A percentile compares a stretch with the other conserved stretches of the same genome.
These are phyloP conservation scores for Tragulus kanchil DNA, from an alignment of 2,113 vertebrate species.

Conservation along the genomic window DNA sequence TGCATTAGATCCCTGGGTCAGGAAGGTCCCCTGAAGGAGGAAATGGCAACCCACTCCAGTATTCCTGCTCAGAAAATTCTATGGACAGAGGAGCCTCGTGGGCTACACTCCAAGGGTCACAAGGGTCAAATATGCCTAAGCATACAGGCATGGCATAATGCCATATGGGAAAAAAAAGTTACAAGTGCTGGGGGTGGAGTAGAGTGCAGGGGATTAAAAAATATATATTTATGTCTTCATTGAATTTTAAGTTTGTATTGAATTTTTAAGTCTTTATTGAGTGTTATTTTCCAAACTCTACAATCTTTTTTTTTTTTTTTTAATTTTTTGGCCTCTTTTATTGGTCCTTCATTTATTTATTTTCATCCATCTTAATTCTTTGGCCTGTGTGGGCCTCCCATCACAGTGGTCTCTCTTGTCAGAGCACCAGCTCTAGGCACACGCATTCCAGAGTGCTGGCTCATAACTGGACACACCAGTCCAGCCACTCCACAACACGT, in stretches of 20 bases:
- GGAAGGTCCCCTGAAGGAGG: not conserved
- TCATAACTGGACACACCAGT: too few relatives aligned
- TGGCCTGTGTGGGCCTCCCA: too few relatives aligned
- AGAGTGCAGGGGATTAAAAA: not conserved
- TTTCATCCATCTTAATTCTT: too few relatives aligned
- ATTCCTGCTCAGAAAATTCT: not conserved
- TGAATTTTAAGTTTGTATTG: too few relatives aligned
- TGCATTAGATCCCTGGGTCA: not conserved
- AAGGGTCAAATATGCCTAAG: not conserved
- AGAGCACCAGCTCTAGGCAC: too few relatives aligned
- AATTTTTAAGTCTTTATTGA: not conserved
- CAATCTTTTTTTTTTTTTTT: too few relatives aligned
- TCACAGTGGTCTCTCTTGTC: too few relatives aligned
- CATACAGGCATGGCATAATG: not conserved
- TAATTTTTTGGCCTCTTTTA: too few relatives aligned
- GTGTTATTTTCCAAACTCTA: not conserved
- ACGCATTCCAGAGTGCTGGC: too few relatives aligned
- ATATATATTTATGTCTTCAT: too few relatives aligned
- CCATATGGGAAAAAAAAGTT: not conserved
- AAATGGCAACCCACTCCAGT: not conserved
- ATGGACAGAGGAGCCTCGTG: not conserved
- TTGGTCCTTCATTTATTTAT: too few relatives aligned
- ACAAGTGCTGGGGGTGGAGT: rapidly evolving
- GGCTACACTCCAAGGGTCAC: not conserved
- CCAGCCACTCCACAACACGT: too few relatives aligned